Evolutionary conservation across 2,113 vertebrate genomes (phyloP).

Genomic region (Hemiscyllium ocellatum): DNA sequence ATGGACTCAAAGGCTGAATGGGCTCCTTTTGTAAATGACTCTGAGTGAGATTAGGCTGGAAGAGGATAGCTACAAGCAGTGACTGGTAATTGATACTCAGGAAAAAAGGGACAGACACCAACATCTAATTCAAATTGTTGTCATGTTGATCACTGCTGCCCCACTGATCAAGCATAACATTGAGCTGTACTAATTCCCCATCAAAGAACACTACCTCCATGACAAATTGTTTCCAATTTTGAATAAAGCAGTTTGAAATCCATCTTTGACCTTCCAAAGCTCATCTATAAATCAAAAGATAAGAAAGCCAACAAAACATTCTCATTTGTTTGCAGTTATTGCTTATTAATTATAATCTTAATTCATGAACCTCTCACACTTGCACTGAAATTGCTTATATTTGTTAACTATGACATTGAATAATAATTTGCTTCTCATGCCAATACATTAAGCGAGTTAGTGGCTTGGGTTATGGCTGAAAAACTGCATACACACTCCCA

Average conservation of each 20-base stretch:
- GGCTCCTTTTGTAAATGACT: neutral
- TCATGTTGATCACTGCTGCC: neutral
- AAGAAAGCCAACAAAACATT: neutral
- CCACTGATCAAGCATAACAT: neutral
- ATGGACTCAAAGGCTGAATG: no score
- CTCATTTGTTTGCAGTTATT: neutral
- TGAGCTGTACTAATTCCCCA: neutral
- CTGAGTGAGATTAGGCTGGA: neutral
- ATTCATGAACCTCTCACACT: neutral
- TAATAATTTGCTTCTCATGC: neutral
- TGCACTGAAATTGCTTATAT: neutral
- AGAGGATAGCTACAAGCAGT: neutral
- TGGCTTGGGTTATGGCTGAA: neutral
- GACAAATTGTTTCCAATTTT: constrained; percentile 6
- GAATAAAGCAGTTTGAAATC: neutral
- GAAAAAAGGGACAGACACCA: neutral
- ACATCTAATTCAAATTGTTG: neutral
- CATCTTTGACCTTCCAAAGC: neutral
- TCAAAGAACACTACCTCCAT: neutral
- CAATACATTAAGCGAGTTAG: neutral
- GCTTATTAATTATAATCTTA: constrained; percentile 29
- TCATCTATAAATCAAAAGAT: neutral
- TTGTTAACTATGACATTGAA: neutral
- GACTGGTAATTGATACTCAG: neutral
- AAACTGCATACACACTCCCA: neutral